Conservation (phyloP, 2,888 invertebrate species). For the Pristionchus fissidentatus region DNA sequence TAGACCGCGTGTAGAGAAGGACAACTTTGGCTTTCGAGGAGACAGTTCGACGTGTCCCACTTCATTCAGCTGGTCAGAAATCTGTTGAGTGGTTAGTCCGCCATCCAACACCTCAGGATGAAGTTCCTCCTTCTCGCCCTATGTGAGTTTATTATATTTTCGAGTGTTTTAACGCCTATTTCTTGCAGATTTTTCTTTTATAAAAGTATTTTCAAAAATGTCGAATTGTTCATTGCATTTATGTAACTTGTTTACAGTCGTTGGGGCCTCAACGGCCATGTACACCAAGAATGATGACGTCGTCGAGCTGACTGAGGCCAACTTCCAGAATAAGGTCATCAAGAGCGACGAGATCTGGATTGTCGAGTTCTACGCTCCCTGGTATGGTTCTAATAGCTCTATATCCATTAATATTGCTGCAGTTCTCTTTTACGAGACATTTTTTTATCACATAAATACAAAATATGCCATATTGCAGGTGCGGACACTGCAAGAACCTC, state of each 20-base stretch:
- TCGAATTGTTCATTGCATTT: not conserved
- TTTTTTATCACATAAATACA: not conserved
- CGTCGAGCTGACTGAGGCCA: conserved; percentile 87
- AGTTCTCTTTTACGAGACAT: not conserved
- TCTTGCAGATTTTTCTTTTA: not conserved
- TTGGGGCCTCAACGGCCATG: conserved; percentile 56
- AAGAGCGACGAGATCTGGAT: conserved; percentile 91
- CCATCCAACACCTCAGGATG: conserved; percentile 15
- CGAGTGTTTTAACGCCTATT: not conserved
- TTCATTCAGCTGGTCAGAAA: conserved; percentile 7
- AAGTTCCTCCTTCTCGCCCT: conserved; percentile 44
- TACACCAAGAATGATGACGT: conserved; percentile 79
- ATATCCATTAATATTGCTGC: not conserved
- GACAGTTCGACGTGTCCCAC: conserved; percentile 44
- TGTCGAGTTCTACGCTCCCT: conserved; percentile 95
- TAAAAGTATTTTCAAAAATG: not conserved
- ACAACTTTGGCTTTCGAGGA: conserved; percentile 6
- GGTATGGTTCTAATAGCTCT: conserved; percentile 83
- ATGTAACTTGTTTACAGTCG: conserved; percentile 48
- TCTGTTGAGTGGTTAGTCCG: conserved; percentile 1
- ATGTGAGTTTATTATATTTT: conserved; percentile 16
- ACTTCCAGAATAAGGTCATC: conserved; percentile 88
- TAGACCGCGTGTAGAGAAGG: conserved; percentile 48
- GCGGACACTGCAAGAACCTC: conserved; percentile 85
- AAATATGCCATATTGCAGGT: conserved; percentile 75